These are phyloP conservation scores for Rhysida immarginata DNA, from an alignment of 1,140 invertebrate species.

Conservation along the genomic window DNA sequence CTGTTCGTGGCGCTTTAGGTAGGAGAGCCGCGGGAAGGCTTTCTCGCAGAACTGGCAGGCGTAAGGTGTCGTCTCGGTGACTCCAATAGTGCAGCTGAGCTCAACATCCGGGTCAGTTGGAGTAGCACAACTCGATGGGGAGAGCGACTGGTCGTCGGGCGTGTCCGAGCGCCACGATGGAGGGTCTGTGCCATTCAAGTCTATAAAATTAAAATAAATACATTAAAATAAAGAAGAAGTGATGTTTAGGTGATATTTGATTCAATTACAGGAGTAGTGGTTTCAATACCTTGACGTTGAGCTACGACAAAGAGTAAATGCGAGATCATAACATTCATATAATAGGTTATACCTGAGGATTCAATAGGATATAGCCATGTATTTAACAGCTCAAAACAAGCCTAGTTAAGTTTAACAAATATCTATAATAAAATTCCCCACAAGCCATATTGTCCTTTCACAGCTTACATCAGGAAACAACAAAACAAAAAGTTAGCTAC, in stretches of 20 bases:
- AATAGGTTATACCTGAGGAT: no score
- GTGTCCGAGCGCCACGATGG: slow-evolving; percentile 48
- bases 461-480: no score
- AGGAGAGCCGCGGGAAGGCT: slow-evolving; percentile 68
- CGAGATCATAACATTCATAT: no score
- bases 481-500: no score
- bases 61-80: slow-evolving; percentile 60
- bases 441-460: no score
- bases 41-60: slow-evolving; percentile 81
- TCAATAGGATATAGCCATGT: no score
- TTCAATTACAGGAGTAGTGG: no score
- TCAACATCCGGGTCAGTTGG: slow-evolving; percentile 36
- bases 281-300: no score
- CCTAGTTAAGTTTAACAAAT: no score
- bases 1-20: slow-evolving; percentile 85
- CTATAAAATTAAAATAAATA: not conserved
- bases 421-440: no score
- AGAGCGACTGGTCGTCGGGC: slow-evolving; percentile 36
- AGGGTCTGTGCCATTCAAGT: slow-evolving; percentile 37
- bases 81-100: slow-evolving; percentile 45
- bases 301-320: no score
- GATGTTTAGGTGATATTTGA: not conserved
- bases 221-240: not conserved
- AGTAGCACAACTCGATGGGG: slow-evolving; percentile 34
- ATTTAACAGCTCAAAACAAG: no score